A percentile compares a stretch with the other conserved stretches of the same genome.
Conservation (phyloP, 2,113 vertebrate genomes). For the Apaloderma vittatum region DNA sequence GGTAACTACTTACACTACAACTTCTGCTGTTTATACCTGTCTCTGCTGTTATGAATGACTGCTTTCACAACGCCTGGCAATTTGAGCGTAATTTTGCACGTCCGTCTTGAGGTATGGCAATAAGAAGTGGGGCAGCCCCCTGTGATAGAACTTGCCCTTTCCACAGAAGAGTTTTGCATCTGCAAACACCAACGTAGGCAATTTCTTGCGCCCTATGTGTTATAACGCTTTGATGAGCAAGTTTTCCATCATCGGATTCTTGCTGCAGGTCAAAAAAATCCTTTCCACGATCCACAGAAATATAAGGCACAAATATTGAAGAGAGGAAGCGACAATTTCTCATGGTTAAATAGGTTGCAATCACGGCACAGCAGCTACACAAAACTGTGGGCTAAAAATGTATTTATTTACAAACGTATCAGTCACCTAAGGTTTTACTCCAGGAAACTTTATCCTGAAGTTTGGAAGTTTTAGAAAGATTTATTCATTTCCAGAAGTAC, state of each 20-base stretch:
- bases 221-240: accelerated
- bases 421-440: not conserved
- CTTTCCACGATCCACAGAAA: not conserved
- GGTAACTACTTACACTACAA: not conserved
- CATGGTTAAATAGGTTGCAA: not conserved
- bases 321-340: not conserved
- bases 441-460: not conserved
- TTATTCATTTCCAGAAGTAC: not conserved
- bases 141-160: accelerated
- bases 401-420: not conserved
- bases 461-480: not conserved
- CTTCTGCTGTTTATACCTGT: not conserved
- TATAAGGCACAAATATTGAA: not conserved
- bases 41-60: not conserved
- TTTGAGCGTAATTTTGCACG: not conserved
- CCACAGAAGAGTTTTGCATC: not conserved
- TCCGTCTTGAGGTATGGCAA: not conserved
- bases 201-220: not conserved
- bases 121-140: not conserved
- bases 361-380: not conserved
- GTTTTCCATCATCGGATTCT: not conserved
- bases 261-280: not conserved
- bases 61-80: not conserved
- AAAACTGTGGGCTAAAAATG: not conserved
- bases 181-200: accelerated